phyloP scores from a whole-genome alignment of 2,888 invertebrate species.

The Agrilus biguttatus region DNA sequence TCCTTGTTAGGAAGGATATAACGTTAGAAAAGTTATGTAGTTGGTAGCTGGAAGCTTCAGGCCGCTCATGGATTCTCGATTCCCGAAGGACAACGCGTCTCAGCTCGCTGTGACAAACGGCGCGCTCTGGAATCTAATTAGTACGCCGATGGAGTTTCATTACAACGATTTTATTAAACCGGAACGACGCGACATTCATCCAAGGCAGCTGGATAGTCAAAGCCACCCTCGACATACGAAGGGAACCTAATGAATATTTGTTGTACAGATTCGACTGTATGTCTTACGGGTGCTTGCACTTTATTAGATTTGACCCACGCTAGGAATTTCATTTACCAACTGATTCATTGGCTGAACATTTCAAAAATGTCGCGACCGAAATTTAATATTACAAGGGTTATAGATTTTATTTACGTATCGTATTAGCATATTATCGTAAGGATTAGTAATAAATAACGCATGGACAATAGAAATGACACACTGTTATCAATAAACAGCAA shows the following conservation, averaged over 20 bases:
- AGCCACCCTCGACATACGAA: constrained; percentile 11
- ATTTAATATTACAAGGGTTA: too few species aligned
- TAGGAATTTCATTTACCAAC: constrained; percentile 16
- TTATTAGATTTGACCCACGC: constrained; percentile 21
- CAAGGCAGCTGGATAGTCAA: constrained; percentile 11
- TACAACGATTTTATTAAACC: constrained; percentile 26
- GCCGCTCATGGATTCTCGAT: too few species aligned
- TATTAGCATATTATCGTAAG: too few species aligned
- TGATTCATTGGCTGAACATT: constrained; percentile 9
- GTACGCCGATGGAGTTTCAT: constrained; percentile 24
- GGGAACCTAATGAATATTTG: constrained; percentile 27
- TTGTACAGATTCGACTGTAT: constrained; percentile 24
- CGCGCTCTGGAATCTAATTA: constrained; percentile 26
- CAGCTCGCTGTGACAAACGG: constrained; percentile 8
- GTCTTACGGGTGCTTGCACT: constrained; percentile 26
- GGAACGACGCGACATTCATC: constrained; percentile 19
- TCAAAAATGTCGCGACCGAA: too few species aligned
- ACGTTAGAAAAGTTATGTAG: too few species aligned
- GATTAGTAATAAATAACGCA: too few species aligned
- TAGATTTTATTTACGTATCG: too few species aligned
- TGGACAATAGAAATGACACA: too few species aligned
- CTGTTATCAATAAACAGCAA: too few species aligned
- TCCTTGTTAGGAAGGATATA: too few species aligned
- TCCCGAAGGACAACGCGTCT: too few species aligned
- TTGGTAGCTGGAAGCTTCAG: too few species aligned